Base-by-base conservation (phyloP, 2,888 invertebrate species). In the Clivina fossor region DNA sequence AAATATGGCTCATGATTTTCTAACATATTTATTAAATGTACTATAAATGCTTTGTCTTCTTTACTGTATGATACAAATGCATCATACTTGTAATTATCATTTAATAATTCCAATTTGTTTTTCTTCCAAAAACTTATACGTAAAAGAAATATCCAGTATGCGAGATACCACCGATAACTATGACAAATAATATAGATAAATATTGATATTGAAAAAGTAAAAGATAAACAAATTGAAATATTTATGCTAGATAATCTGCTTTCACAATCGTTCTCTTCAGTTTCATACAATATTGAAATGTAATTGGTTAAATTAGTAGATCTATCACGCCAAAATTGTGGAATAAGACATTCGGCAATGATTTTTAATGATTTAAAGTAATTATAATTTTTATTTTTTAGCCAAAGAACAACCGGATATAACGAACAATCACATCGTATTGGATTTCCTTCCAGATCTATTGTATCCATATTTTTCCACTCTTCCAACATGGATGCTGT, bases 51-150 rank as follows among this genome's bases (percentile, higher is more conserved):
- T 58, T 80, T 73, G 58, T 83, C 82, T 62, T 82, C 81, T 61
- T 74, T 79, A 62, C 80, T 78, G 61, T 82, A 82, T 0, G 81
- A 82, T 1, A 83, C 77, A 60, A 83, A 83, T 0, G 80, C 82
- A 59, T 83, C 82, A 62, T 80, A 83, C 49, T 76, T 75, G 60
- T 66, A n/a, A n/a, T n/a, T n/a, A n/a, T n/a, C n/a, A n/a, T n/a
- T n/a, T n/a, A n/a, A n/a, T n/a, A n/a, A n/a, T 3, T 62, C 57
- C 35, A 58, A 61, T 26, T 63, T 19, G 11, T 40, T 40, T 13
- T 40, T 19, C 11, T 20, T 40, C 8, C 19, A 11, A n/a, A 40
- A 1, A 11, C 40, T 19, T 19, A 40, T 40, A 2, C 40, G 40
- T 18, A 40, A 40, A 9, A 40, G 19, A 40, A 40, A 40, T 19